phyloP scores from a whole-genome alignment of 2,888 invertebrate species.

The Neria commutata region DNA sequence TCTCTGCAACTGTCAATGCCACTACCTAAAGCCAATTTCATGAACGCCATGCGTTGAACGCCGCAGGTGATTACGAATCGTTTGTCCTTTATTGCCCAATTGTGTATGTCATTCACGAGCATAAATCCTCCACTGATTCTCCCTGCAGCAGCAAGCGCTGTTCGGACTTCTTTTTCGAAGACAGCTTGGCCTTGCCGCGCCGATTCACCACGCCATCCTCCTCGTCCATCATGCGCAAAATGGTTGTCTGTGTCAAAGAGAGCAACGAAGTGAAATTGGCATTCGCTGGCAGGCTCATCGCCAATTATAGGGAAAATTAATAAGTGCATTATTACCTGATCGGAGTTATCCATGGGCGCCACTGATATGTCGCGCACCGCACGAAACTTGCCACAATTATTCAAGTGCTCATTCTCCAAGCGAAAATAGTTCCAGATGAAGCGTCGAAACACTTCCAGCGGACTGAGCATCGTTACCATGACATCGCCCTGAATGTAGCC shows the following conservation, averaged over 20 bases:
- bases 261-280: background rate
- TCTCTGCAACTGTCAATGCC: no score
- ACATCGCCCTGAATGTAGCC: slow-evolving; percentile 70
- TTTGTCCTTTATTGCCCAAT: background rate
- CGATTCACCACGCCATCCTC: slow-evolving; percentile 60
- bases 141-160: slow-evolving; percentile 54
- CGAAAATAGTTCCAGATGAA: slow-evolving; percentile 92
- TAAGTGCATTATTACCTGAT: slow-evolving; percentile 65
- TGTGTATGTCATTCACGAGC: slow-evolving; percentile 47
- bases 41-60: no score
- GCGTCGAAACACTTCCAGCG: slow-evolving; percentile 73
- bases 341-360: slow-evolving; percentile 76
- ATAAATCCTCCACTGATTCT: slow-evolving; percentile 60
- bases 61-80: background rate
- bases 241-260: slow-evolving; percentile 58
- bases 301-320: no score
- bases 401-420: slow-evolving; percentile 86
- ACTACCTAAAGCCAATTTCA: no score
- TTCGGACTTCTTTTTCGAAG: slow-evolving; percentile 53
- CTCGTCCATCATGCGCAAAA: slow-evolving; percentile 62
- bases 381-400: slow-evolving; percentile 88
- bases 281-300: no score
- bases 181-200: slow-evolving; percentile 46
- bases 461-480: slow-evolving; percentile 70
- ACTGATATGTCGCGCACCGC: slow-evolving; percentile 86